Evolutionary conservation across 2,113 vertebrate species (phyloP), one percentile per base, ranked within the genome.

Genomic region (Tachysurus fulvidraco): DNA sequence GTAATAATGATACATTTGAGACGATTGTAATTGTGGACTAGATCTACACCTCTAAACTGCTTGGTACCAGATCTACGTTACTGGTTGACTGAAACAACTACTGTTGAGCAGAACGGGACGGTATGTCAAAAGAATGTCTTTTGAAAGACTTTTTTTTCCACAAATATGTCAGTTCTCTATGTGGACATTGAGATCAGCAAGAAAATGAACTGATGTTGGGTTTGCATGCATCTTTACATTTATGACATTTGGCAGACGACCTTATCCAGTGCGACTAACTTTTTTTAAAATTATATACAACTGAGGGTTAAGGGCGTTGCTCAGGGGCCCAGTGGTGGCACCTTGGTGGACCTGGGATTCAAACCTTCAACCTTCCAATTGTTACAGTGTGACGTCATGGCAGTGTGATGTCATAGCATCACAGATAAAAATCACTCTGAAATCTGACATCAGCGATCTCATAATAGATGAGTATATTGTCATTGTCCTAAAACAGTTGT

Each of bases 381-480:
- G 36, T 36, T 36, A 36, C 36, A 36, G 62, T 44, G 50, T 50
- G 59, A 79, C 52, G 77, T 59, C 78, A 3, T 30, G 84, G 41
- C 81, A 79, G 85, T 62, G 30, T 36, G 25, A 79, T 73, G 44
- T 83, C 41, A 71, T 46, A 86, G 89, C 77, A 77, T 85, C 46
- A 50, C 46, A 7, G 46, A 50, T 84, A 89, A 82, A 87, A 90
- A 74, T 89, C 78, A 86, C 80, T 84, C 76, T 59, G 81, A 88
- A 87, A 84, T 9, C n/a, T 86, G 73, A 46, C 69, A 82, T 23
- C 54, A 36, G 55, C 57, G 5, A 50, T 60, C 28, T 77, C 74
- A 30, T 11, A 69, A 62, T 5, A 67, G 57, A 41, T 41, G 54
- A n/a, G n/a, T 69, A 36, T 71, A 79, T 54, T 60, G 23, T 46